Evolutionary conservation across 2,113 vertebrate species (phyloP), one percentile per base, ranked within the genome.

Genomic region (Aix galericulata): DNA sequence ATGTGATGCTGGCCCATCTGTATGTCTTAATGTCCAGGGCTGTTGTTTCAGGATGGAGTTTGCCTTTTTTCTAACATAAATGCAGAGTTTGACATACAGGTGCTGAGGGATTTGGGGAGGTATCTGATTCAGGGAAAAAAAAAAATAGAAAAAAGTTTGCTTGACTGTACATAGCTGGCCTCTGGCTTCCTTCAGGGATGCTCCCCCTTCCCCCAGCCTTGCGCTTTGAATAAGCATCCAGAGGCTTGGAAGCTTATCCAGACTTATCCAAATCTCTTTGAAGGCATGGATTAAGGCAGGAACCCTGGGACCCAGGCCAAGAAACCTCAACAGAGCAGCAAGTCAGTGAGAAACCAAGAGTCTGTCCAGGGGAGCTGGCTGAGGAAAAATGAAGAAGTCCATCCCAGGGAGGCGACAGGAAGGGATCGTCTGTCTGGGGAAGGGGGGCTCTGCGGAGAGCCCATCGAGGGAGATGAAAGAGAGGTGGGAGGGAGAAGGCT

Each of bases 241-340:
- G 91, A 94, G 95, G 66, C 78, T 96, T 96, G 94, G 82, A 95
- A 96, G 81, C 88, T 93, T 96, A 96, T 91, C 92, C 91, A 94
- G 93, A 92, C 67, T 96, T 96, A 94, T 74, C 92, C 95, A 93
- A 94, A 96, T 94, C 81, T 92, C 95, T 96, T 96, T 97, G 96
- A 97, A 96, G 96, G 92, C 0, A 91, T 59, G 91, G 95, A 96
- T 97, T 96, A 97, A 97, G 93, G 91, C 94, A 95, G 86, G 86
- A 95, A 94, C 95, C 86, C 91, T 96, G 95, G 96, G 95, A 96
- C 9, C 11, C 71, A 85, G 81, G 92, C 96, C 96, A 97, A 93
- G 74, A 96, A 97, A 82, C 86, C 83, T 92, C 93, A 92, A 90
- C 66, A 90, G 71, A 40, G 62, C 92, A 85, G 71, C 60, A 77